Evolutionary conservation across 64 coral and sea anemone species (phyloP).

Genomic region (Trachythela sp.): DNA sequence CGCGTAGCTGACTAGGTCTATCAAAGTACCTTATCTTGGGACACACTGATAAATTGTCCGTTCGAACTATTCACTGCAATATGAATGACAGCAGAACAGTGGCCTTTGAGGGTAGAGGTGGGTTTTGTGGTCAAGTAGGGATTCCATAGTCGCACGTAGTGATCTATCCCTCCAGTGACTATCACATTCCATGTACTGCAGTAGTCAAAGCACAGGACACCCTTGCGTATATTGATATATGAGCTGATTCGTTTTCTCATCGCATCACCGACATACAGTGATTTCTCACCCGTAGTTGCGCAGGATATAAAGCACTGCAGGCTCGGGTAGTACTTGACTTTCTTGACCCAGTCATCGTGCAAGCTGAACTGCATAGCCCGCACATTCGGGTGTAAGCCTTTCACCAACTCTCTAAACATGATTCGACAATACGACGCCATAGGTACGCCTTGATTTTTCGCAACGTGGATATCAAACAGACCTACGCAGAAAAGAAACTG

Average conservation of each 20-base stretch:
- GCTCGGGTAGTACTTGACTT: slow-evolving; percentile 90
- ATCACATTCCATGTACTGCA: slow-evolving; percentile 99
- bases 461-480: slow-evolving; percentile 8
- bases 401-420: slow-evolving; percentile 59
- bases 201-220: slow-evolving; percentile 91
- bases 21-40: slow-evolving; percentile 77
- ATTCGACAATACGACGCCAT: slow-evolving; percentile 63
- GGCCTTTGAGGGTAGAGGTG: slow-evolving; percentile 78
- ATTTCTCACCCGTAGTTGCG: slow-evolving; percentile 67
- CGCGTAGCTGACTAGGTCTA: no score
- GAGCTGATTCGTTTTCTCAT: slow-evolving; percentile 45
- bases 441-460: slow-evolving; percentile 1
- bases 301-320: slow-evolving; percentile 97
- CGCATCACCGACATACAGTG: slow-evolving; percentile 81
- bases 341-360: slow-evolving; percentile 92
- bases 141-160: slow-evolving; percentile 91
- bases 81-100: slow-evolving; percentile 76
- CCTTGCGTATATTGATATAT: slow-evolving; percentile 73
- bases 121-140: slow-evolving; percentile 86
- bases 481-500: neutral
- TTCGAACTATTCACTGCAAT: slow-evolving; percentile 81
- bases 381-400: slow-evolving; percentile 73
- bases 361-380: slow-evolving; percentile 69
- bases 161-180: slow-evolving; percentile 85
- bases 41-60: slow-evolving; percentile 88